Evolutionary conservation across 2,888 invertebrate genomes (phyloP).

Genomic region (Apocheima hispidaria): DNA sequence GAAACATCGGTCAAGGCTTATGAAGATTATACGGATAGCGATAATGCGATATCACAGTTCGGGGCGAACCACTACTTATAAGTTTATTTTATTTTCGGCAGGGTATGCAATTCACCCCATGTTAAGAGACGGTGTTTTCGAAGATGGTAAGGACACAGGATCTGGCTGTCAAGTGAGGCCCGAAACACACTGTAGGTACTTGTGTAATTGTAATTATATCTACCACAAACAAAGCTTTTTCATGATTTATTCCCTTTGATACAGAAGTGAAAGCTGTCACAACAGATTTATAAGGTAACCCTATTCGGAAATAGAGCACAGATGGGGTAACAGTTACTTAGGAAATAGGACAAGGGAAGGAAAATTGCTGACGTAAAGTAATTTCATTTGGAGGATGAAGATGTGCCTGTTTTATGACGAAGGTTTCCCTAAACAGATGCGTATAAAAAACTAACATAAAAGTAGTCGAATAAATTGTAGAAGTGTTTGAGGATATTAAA

Average conservation of each 20-base stretch:
- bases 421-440: conserved; percentile 33
- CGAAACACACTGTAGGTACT: no score
- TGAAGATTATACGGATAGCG: no score
- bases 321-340: conserved; percentile 39
- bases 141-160: no score
- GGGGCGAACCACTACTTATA: no score
- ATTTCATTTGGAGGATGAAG: conserved; percentile 52
- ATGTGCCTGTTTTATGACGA: conserved; percentile 34
- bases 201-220: background rate
- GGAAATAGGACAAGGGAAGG: conserved; percentile 42
- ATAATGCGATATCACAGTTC: no score
- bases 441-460: conserved; percentile 12
- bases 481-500: background rate
- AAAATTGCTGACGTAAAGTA: conserved; percentile 57
- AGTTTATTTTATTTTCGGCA: no score
- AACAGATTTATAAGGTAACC: conserved; percentile 65
- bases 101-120: no score
- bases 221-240: conserved; percentile 51
- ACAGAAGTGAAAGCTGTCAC: conserved; percentile 58
- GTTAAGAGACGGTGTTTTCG: no score
- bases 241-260: conserved; percentile 68
- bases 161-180: no score
- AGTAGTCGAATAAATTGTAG: background rate
- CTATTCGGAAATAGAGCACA: conserved; percentile 51
- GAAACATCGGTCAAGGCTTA: no score